Base-by-base conservation (phyloP, 2,888 invertebrate species). In the Sphaerophoria rueppellii region DNA sequence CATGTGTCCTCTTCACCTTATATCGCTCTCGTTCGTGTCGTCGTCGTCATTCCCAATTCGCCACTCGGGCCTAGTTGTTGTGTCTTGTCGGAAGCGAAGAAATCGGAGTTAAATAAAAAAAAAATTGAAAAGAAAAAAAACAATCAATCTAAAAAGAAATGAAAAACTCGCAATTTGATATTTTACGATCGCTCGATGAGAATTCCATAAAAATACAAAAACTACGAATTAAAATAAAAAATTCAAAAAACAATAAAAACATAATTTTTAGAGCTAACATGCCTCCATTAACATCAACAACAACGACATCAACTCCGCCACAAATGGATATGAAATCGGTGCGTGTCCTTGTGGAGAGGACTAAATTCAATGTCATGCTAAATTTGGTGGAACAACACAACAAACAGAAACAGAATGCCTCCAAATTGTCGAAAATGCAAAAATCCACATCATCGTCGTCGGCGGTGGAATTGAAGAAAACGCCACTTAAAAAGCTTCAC, bases 281-380 rank as follows among this genome's bases (percentile, higher is more conserved):
- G 24, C 24, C 50, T 1, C 12, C 70, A 35, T 24, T 40, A 0
- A 35, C 9, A 9, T 40, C 40, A 9, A 7, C 40, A 9, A 40
- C 6, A 40, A 40, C 40, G 40, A 7, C 40, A 40, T 40, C 40
- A 1, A 40, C 40, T 7, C 40, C 9, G 12, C 43, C 61, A 12
- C 71, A 37, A 58, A 16, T 70, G 35, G 83, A 79, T 32, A 75
- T 83, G 80, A 75, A 76, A 40, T 61, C 75, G 14, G 58, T 83
- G 14, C 65, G 61, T 14, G 83, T 83, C 9, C 80, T 83, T 6
- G 80, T 83, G 24, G 83, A 83, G 24, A 55, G 83, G 12, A 83
- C 83, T 5, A 83, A 83, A 14, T 80, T 83, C 40, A 83, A 83
- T 52, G 83, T 75, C 6, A 83, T 83, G 83, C 37, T 67, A 0